These are phyloP conservation scores for Geococcyx californianus DNA, from an alignment of 2,113 vertebrate genomes.

Conservation along the genomic window DNA sequence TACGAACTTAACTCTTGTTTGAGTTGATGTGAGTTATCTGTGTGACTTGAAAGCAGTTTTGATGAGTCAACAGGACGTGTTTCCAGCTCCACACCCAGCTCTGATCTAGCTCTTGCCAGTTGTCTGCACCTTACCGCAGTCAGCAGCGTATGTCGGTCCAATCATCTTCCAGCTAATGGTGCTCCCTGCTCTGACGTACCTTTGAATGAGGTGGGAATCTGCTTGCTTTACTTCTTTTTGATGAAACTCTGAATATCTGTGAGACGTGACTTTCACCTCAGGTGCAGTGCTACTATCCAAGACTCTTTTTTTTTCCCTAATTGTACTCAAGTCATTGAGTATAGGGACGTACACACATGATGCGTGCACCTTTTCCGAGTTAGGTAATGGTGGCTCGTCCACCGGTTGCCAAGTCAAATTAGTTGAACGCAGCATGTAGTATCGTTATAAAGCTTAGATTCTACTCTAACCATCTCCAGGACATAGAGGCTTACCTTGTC, in stretches of 20 bases:
- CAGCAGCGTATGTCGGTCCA: not conserved
- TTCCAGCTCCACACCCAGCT: not conserved
- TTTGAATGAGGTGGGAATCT: not conserved
- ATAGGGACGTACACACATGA: no score
- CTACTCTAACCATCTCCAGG: not conserved
- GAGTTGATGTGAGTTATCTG: fast-evolving
- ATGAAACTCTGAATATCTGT: not conserved
- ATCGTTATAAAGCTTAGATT: not conserved
- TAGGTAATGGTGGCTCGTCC: no score
- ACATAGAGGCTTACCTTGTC: not conserved
- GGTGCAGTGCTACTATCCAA: not conserved
- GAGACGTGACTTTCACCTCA: not conserved
- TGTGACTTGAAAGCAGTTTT: not conserved
- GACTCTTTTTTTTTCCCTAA: no score
- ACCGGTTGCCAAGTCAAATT: no score
- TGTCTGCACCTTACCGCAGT: fast-evolving
- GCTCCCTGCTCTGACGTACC: fast-evolving
- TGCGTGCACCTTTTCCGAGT: no score
- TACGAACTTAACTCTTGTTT: not conserved
- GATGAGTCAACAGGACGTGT: not conserved
- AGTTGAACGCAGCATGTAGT: no score
- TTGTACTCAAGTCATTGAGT: not conserved
- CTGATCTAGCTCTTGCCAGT: not conserved
- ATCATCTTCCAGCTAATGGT: not conserved
- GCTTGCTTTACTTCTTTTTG: not conserved